These are phyloP conservation scores for Cephus cinctus DNA, from an alignment of 1,140 invertebrate genomes.

Conservation along the genomic window DNA sequence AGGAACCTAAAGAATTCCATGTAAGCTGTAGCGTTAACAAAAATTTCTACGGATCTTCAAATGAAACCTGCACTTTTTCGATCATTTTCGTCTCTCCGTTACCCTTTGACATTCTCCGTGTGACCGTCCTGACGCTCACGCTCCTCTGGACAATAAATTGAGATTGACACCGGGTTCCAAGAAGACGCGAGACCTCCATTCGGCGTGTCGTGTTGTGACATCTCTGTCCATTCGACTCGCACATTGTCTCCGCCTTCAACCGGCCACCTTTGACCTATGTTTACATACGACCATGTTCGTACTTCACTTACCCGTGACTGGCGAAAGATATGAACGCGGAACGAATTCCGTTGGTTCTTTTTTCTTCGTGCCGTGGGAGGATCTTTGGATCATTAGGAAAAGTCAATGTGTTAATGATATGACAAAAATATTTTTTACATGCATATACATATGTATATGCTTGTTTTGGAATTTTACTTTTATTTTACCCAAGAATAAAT, in stretches of 20 bases:
- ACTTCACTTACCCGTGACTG: conserved; percentile 12
- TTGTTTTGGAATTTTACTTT: too few relatives aligned
- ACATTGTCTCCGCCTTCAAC: conserved; percentile 39
- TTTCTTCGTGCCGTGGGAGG: not conserved
- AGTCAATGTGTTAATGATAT: too few relatives aligned
- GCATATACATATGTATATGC: too few relatives aligned
- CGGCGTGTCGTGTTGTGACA: conserved; percentile 23
- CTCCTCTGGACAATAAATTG: conserved; percentile 29
- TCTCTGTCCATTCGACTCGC: conserved; percentile 29
- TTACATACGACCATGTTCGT: conserved; percentile 32
- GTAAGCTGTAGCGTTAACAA: too few relatives aligned
- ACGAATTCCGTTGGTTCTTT: conserved; percentile 5
- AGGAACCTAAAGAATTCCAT: too few relatives aligned
- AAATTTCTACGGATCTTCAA: too few relatives aligned
- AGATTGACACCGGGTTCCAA: conserved; percentile 34
- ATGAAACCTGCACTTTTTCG: too few relatives aligned
- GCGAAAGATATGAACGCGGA: conserved; percentile 8
- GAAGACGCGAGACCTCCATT: conserved; percentile 17
- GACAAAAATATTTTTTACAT: too few relatives aligned
- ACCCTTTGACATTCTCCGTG: too few relatives aligned
- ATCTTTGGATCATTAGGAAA: not conserved
- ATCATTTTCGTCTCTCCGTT: too few relatives aligned
- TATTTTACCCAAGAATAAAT: too few relatives aligned
- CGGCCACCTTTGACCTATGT: conserved; percentile 34
- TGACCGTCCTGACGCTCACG: conserved; percentile 14